Base-by-base conservation (phyloP, 2,888 invertebrate genomes). In the Drosophila antonietae region DNA sequence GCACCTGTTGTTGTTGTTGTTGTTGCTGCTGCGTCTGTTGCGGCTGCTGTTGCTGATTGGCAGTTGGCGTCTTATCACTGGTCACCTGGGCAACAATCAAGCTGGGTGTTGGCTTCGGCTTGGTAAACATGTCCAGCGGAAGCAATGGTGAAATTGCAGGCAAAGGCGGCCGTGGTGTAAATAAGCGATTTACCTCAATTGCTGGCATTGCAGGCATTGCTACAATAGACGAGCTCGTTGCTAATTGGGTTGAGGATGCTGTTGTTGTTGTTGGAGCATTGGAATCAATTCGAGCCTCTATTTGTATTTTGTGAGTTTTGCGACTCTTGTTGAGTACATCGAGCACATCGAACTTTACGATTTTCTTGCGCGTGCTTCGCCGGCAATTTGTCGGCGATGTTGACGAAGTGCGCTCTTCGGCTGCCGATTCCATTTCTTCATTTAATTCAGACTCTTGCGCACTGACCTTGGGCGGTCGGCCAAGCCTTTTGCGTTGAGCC, bases 261-360 rank as follows among this genome's bases (percentile, higher is more conserved):
- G 69, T 66, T 28, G 77, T 66, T 28, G 77, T 49, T 10, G 69
- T 64, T 28, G 77, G 66, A 8, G 84, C 85, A 80, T 91, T 91
- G 2, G 92, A 92, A 73, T 92, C 92, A 20, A 92, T 91, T 39
- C 92, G 87, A 1, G 92, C 92, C 67, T 92, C 92, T 33, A 92
- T 92, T 72, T 92, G 92, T 58, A 92, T 92, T 78, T 92, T 92
- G 68, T 91, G 91, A 18, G 83, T 85, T 44, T 91, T 92, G 8
- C 92, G 85, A 67, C 91, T 90, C 72, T 92, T 92, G 52, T 92
- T 92, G 9, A 93, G 73, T 62, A 93, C 81, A 67, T 93, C 92
- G 0, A 90, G 83, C 1, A 93, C 92, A 74, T 93, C 92, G 60
- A 92, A 93, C 75, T 93, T 93, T 3, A 90, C 89, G n/a, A 91